A percentile compares a stretch with the other conserved stretches of the same genome.
Evolutionary conservation across 2,113 vertebrate species (phyloP).

Genomic region (Fregata magnificens): DNA sequence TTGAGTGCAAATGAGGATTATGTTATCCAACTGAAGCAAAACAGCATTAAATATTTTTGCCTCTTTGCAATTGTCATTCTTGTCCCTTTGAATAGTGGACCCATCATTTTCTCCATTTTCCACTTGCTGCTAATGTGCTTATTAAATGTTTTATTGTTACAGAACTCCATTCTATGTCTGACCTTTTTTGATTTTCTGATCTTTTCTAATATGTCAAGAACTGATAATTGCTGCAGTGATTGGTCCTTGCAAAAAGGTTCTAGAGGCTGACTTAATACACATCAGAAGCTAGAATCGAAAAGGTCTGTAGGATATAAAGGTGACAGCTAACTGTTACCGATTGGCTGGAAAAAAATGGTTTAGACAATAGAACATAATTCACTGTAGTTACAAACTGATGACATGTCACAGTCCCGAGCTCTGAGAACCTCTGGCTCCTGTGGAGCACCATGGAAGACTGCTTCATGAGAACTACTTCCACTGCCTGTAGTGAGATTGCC

Average conservation of each 20-base stretch:
- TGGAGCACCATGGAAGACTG: neutral
- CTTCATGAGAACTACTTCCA: neutral
- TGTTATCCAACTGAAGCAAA: neutral
- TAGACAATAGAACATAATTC: neutral
- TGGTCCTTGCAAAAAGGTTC: neutral
- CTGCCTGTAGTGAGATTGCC: neutral
- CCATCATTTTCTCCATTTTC: neutral
- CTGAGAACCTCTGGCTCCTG: accelerated
- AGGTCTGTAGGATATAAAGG: neutral
- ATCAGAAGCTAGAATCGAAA: neutral
- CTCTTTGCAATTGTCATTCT: neutral
- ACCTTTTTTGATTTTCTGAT: neutral
- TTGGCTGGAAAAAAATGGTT: neutral
- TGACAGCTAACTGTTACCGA: neutral
- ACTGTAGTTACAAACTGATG: neutral
- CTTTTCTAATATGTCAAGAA: neutral
- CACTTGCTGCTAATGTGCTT: neutral
- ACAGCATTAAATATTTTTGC: neutral
- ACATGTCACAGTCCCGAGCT: neutral
- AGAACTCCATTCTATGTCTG: neutral
- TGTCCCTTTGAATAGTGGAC: neutral
- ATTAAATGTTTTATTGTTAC: neutral
- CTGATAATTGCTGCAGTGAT: neutral
- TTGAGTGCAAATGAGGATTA: neutral
- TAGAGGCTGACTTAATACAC: neutral